Evolutionary conservation across 2,888 invertebrate species (phyloP), one percentile per base, ranked within the genome.

Genomic region (Proisotoma minuta): DNA sequence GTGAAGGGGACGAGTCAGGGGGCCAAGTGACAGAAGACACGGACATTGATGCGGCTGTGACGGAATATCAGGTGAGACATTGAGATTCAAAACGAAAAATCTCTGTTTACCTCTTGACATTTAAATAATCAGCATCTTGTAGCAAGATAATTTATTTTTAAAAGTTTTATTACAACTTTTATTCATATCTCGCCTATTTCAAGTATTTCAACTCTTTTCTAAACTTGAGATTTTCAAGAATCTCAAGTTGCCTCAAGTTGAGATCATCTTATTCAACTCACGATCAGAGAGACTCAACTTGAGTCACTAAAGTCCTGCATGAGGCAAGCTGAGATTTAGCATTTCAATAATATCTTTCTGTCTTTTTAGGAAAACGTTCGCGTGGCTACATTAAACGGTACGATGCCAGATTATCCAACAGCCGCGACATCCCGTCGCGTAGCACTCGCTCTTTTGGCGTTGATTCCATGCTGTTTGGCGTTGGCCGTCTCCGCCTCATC

Each of bases 21-120:
- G n/a, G n/a, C n/a, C 18, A 43, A 5, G 43, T 4, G 10, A 69
- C 69, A 1, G 73, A 71, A 63, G 72, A 75, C 29, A 88, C 88
- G 1, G 88, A 88, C 74, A 87, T 88, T 59, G 88, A 88, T 76
- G 86, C 86, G 1, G 86, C 86, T 18, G 88, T 88, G 0, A 87
- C 87, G 74, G 88, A 88, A 75, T 88, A 88, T 75, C 83, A 84
- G 63, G 87, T 87, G 74, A 83, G 84, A 10, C 15, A 34, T n/a
- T n/a, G n/a, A n/a, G n/a, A n/a, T n/a, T n/a, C n/a, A n/a, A n/a
- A n/a, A n/a, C n/a, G n/a, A n/a, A n/a, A n/a, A n/a, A n/a, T n/a
- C n/a, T n/a, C n/a, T n/a, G n/a, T n/a, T n/a, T n/a, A n/a, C n/a
- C n/a, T n/a, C n/a, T n/a, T n/a, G n/a, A n/a, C n/a, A n/a, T n/a